A percentile compares a stretch with the other conserved stretches of the same genome.
phyloP scores from a whole-genome alignment of 2,888 invertebrate species.

The Lepidonotus clava region DNA sequence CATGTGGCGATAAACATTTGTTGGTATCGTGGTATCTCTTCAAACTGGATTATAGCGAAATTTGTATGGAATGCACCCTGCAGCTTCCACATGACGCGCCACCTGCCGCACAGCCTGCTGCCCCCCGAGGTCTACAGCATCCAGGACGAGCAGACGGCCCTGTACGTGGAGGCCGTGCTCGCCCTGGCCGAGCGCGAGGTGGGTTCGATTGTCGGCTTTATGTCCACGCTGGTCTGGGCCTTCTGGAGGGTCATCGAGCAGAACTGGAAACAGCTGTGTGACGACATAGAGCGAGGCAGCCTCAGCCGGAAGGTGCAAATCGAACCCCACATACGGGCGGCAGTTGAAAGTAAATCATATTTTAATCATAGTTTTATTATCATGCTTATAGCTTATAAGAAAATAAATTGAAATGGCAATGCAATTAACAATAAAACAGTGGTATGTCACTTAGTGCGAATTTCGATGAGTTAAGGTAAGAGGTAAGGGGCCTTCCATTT shows the following conservation, averaged over 20 bases:
- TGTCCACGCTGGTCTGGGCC: slow-evolving; percentile 65
- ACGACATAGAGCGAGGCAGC: slow-evolving; percentile 63
- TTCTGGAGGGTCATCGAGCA: slow-evolving; percentile 63
- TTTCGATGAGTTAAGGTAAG: too few species aligned
- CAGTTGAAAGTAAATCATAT: slow-evolving; percentile 42
- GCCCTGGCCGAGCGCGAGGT: slow-evolving; percentile 63
- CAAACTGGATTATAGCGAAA: too few species aligned
- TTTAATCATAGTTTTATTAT: too few species aligned
- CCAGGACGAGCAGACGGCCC: slow-evolving; percentile 61
- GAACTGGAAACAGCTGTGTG: slow-evolving; percentile 64
- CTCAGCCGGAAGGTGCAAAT: background rate
- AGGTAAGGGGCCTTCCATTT: too few species aligned
- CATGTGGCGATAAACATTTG: too few species aligned
- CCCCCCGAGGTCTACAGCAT: slow-evolving; percentile 61
- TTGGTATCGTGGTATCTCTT: too few species aligned
- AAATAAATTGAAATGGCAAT: too few species aligned
- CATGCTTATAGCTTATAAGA: too few species aligned
- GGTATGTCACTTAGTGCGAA: too few species aligned
- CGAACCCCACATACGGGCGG: background rate
- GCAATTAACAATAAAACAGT: too few species aligned
- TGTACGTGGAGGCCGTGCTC: slow-evolving; percentile 66
- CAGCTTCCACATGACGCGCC: slow-evolving; percentile 32
- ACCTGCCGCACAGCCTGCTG: slow-evolving; percentile 57
- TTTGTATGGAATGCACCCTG: slow-evolving; percentile 12
- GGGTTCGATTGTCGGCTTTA: slow-evolving; percentile 62